Base-by-base conservation (phyloP, 2,797 vertebrate species). In the Falco berigora region DNA sequence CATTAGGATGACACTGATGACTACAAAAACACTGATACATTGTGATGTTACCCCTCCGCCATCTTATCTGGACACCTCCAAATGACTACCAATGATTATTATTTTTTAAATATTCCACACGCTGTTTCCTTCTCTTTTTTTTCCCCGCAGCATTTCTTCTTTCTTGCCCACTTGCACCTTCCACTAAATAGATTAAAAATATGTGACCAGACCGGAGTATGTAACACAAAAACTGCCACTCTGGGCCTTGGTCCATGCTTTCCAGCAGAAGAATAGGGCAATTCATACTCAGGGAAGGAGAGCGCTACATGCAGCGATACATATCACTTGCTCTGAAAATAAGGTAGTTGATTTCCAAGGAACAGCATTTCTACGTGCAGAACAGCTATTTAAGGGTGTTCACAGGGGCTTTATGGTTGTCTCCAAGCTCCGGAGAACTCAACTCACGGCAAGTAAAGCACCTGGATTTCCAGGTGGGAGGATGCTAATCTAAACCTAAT, bases 331-430 rank as follows among this genome's bases (percentile, higher is more conserved):
- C 74, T 90, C 71, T 92, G 71, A 30, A 90, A 95, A 92, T 67
- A 22, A 88, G 58, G 47, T 32, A 66, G 38, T 50, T 90, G 89
- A 77, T 92, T 89, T 87, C 75, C 59, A 77, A 92, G 46, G 8
- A 90, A 32, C 46, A 52, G 44, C 59, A 72, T 64, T 95, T 92
- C 21, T 56, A 69, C 3, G 23, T 47, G 28, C 56, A 92, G 49
- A 96, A 85, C 56, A 95, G 71, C 80, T 95, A 95, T 82, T 95
- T 92, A 85, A 95, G 62, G 77, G 82, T 79, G 56, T 63, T 96
- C 93, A 58, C 28, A 88, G 88, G 69, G 73, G 71, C 59, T 73
- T 92, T 95, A 86, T n/a, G 36, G 86, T 59, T 88, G 76, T 88
- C 74, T 93, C 71, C 94, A 86, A 92, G 86, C 74, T 90, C 92